Base-by-base conservation (phyloP, 2,797 vertebrate species). In the Oophaga sylvatica region DNA sequence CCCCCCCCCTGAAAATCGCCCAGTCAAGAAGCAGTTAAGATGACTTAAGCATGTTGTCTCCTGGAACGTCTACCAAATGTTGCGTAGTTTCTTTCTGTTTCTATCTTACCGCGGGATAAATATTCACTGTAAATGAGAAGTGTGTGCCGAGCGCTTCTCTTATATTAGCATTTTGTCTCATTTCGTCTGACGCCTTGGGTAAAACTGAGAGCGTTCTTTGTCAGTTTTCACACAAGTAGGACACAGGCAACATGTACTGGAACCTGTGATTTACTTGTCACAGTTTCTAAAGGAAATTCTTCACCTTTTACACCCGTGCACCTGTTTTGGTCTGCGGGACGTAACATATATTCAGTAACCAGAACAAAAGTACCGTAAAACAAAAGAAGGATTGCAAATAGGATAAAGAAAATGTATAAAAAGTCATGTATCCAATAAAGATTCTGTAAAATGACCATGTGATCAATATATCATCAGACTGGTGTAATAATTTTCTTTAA, bases 81-180 rank as follows among this genome's bases (percentile, higher is more conserved):
- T 56, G 20, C 22, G 2, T 2, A 5, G 4, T 41, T 9, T 83
- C 59, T 59, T 71, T 67, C 45, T 53, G 19, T 29, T 31, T 87
- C 62, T 76, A 71, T 84, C 71, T 68, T 35, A 62, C 59, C 63
- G 13, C 63, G 41, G 35, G 73, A 80, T 88, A 84, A 88, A 84
- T 88, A 88, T 88, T 83, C 87, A 88, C 65, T 84, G 87, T 73
- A 71, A 88, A 88, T 84, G 76, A 71, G 79, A 70, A 19, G 62
- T 35, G 65, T 60, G 48, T 45, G 73, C 59, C 35, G 71, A 76
- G n/a, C 45, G 45, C 57, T 77, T 77, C 73, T 79, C 53, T 79
- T 67, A 56, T 48, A 70, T 88, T 84, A 84, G 77, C 67, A 88
- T 80, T 88, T 80, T 84, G 67, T 88, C 87, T 84, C 19, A 73